Percentiles rank a stretch among this genome's conserved stretches.
Evolutionary conservation across 2,888 invertebrate species (phyloP).

Genomic region (Auanema freiburgensis): DNA sequence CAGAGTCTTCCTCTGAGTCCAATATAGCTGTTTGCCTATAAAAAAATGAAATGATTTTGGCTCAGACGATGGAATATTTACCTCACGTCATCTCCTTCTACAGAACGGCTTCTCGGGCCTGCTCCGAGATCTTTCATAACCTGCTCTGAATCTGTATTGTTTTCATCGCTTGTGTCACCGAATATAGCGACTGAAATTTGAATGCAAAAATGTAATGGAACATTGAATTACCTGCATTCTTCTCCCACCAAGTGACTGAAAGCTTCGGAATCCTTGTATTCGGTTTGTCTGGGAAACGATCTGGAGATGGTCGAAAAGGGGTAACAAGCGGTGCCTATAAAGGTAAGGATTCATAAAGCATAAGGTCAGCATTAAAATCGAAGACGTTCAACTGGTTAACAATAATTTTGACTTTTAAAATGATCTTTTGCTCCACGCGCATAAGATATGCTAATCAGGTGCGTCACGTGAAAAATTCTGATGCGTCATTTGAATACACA

Average conservation of each 20-base stretch:
- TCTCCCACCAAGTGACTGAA: constrained; percentile 63
- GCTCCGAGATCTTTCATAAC: constrained; percentile 37
- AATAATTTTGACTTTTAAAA: background rate
- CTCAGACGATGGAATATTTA: background rate
- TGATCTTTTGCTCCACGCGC: background rate
- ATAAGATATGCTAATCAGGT: background rate
- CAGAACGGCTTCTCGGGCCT: constrained; percentile 19
- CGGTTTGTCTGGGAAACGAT: constrained; percentile 45
- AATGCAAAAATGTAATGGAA: no score
- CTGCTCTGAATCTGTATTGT: constrained; percentile 55
- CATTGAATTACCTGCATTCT: constrained; percentile 50
- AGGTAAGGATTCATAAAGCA: no score
- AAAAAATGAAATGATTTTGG: constrained; percentile 14
- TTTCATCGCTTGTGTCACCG: constrained; percentile 62
- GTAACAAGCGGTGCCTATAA: constrained; percentile 35
- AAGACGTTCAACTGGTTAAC: no score
- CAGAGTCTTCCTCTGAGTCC: constrained; percentile 40
- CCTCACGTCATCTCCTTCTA: constrained; percentile 6
- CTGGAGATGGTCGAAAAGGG: constrained; percentile 44
- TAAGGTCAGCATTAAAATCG: no score
- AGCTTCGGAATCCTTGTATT: constrained; percentile 48
- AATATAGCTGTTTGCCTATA: constrained; percentile 50
- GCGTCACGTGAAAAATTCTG: background rate
- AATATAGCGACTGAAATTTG: constrained; percentile 59
- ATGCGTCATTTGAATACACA: no score